Evolutionary conservation across 2,113 vertebrate species (phyloP).

Genomic region (Alaudala cheleensis): DNA sequence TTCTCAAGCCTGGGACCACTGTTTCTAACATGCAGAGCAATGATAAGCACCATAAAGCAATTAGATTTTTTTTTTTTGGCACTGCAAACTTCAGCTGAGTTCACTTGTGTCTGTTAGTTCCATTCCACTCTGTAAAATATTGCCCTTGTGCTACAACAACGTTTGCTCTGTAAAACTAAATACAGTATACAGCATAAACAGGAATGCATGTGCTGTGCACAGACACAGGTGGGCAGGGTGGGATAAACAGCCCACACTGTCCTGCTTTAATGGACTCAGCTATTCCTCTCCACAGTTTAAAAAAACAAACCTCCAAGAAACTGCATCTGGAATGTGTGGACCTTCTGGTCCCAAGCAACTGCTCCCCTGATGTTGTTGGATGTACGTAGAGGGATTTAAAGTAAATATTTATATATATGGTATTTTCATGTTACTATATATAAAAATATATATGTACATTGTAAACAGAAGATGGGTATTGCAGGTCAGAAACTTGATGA

Average conservation of each 20-base stretch:
- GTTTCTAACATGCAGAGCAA: slow-evolving; percentile 23
- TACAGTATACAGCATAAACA: not conserved
- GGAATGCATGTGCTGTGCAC: not conserved
- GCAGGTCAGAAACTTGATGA: slow-evolving; percentile 22
- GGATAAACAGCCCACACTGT: not conserved
- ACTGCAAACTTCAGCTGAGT: slow-evolving; percentile 4
- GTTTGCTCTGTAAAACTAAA: slow-evolving; percentile 4
- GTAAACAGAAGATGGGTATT: slow-evolving; percentile 16
- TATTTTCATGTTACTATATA: slow-evolving; percentile 52
- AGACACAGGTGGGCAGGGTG: not conserved
- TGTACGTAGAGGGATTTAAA: not conserved
- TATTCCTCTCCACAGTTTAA: not conserved
- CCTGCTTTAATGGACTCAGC: not conserved
- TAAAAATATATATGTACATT: not conserved
- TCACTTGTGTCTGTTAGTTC: slow-evolving; percentile 56
- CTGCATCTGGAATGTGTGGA: not conserved
- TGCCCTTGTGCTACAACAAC: slow-evolving; percentile 6
- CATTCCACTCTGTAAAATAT: slow-evolving; percentile 25
- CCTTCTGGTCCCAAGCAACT: not conserved
- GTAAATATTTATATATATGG: slow-evolving; percentile 38
- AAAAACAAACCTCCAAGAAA: not conserved
- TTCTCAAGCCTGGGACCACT: not conserved
- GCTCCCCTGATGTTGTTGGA: not conserved
- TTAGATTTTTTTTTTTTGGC: not conserved
- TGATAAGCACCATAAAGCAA: not conserved